Base-by-base conservation (phyloP, 2,888 invertebrate genomes). In the Deroplatys truncata region DNA sequence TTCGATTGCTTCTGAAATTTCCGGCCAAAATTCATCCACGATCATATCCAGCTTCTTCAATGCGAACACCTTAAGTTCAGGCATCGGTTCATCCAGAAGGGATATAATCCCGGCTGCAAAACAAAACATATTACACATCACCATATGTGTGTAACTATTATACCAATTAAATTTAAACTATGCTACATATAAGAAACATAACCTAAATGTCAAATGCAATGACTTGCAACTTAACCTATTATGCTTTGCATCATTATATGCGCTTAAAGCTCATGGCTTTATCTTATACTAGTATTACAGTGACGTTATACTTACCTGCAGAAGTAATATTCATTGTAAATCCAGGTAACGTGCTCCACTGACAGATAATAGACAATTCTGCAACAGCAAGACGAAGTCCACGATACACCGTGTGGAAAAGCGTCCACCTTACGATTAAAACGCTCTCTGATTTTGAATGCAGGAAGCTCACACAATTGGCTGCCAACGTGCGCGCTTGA, bases 21-120 rank as follows among this genome's bases (percentile, higher is more conserved):
- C 99, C 15, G 99, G 98, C 99, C 99, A 99, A 94, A 99, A 99
- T 93, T 98, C 98, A 93, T 99, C 98, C 1, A 99, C 99, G 92
- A 99, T 98, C 92, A 96, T 95, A 94, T 99, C 97, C 92, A 99
- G 95, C 93, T 98, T 98, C 92, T 97, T 97, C 92, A 99, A 94
- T 28, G 99, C 99, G 93, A 98, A 99, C 43, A 98, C 96, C 94
- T 99, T 98, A 90, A 99, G 95, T 94, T 99, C 98, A 25, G 97
- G 96, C 95, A 98, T 97, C 88, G 98, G 97, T 94, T 99, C 99
- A 93, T 99, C 98, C 92, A 99, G 95, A 92, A 99, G 96, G 94
- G 99, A 98, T 93, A 99, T 98, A 91, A 99, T 98, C 93, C 99
- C 99, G 93, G 98, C 98, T 96, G 92, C 56, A 92, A 91, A 84